These are phyloP conservation scores for Notolepis coatsorum DNA, from an alignment of 2,797 vertebrate genomes.

Conservation along the genomic window DNA sequence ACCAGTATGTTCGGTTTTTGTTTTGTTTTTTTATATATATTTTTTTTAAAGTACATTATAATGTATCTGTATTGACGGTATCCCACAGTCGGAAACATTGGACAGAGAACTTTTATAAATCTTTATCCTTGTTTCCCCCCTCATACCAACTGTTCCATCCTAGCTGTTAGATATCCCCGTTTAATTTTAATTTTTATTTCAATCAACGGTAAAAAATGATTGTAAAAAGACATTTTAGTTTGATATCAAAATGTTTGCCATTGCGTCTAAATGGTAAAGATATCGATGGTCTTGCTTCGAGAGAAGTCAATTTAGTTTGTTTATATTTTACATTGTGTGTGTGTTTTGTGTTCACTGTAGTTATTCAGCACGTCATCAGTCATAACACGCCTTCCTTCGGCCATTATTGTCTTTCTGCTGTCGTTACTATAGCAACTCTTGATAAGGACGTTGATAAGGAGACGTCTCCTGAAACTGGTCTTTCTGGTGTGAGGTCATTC, in stretches of 20 bases:
- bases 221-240: neutral
- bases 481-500: slow-evolving; percentile 30
- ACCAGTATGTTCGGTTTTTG: neutral
- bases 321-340: slow-evolving; percentile 12
- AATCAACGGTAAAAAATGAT: neutral
- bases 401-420: slow-evolving; percentile 9
- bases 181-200: neutral
- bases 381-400: neutral
- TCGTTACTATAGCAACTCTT: slow-evolving; percentile 10
- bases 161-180: neutral
- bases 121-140: neutral
- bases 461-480: slow-evolving; percentile 20
- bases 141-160: slow-evolving; percentile 22
- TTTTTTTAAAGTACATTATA: slow-evolving; percentile 13
- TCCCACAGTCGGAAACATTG: neutral
- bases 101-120: no score
- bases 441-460: slow-evolving; percentile 19
- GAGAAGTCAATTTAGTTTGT: neutral
- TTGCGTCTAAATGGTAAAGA: slow-evolving; percentile 4
- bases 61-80: neutral
- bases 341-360: slow-evolving; percentile 7
- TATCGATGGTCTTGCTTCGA: slow-evolving; percentile 10
- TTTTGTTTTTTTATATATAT: slow-evolving; percentile 6
- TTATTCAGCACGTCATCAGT: neutral
- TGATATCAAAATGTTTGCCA: neutral